Conservation (phyloP, 2,888 invertebrate species). For the Stenchaetothrips biformis region DNA sequence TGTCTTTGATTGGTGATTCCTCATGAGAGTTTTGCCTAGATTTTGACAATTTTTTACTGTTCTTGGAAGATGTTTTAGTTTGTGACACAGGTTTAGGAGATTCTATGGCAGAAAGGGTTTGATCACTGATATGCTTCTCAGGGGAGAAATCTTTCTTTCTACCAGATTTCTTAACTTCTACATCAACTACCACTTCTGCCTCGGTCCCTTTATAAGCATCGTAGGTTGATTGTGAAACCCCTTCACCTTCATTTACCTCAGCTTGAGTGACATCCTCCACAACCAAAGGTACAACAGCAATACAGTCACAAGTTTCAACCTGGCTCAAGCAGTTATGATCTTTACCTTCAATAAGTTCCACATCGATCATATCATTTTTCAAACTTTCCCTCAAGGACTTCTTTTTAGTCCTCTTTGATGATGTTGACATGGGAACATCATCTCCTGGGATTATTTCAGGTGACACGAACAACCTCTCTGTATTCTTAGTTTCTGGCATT, state of each 20-base stretch:
- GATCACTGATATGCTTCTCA: too few species aligned
- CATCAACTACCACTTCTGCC: too few species aligned
- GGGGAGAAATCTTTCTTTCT: too few species aligned
- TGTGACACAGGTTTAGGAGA: neutral
- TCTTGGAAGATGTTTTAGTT: neutral
- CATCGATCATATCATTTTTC: neutral
- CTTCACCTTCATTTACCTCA: too few species aligned
- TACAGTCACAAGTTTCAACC: neutral
- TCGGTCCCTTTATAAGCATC: too few species aligned
- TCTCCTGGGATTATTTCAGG: neutral
- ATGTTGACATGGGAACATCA: neutral
- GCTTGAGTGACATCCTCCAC: neutral
- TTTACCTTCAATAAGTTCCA: neutral
- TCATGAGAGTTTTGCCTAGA: too few species aligned
- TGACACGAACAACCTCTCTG: neutral
- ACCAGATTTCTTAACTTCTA: too few species aligned
- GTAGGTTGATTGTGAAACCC: too few species aligned
- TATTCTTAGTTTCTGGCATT: neutral
- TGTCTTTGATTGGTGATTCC: too few species aligned
- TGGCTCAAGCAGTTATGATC: neutral
- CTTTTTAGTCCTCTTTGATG: neutral
- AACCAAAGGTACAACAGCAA: neutral
- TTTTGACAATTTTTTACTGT: too few species aligned
- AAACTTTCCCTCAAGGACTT: neutral
- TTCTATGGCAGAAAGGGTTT: neutral